Evolutionary conservation across 2,888 invertebrate genomes (phyloP), one percentile per base, ranked within the genome.

Genomic region (Metalampra italica): DNA sequence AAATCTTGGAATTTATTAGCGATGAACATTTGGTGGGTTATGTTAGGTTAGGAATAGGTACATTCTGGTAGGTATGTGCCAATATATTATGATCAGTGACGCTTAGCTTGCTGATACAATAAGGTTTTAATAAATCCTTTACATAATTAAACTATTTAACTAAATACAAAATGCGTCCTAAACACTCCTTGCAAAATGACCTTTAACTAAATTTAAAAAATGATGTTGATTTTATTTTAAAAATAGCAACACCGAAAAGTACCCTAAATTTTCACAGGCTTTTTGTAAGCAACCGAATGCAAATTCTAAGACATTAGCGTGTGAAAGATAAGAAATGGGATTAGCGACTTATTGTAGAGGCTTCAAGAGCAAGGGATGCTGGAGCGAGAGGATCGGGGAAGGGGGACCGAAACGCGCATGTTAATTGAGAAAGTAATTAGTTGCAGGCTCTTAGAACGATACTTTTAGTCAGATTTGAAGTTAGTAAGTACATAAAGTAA

Each of bases 271-370:
- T 50, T 64, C 62, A 48, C 56, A 52, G 57, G 67, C 68, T 79
- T 76, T 78, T 75, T 68, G 68, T 68, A 64, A 73, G 68, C 64
- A 72, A 66, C 68, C 57, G 57, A 74, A 89, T 88, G 87, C 85
- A 83, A 89, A 88, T 89, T 66, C 63, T 50, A 66, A 75, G 82
- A 81, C 88, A 85, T 89, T 89, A 87, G 82, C 78, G 78, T 64
- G 75, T 71, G 67, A 67, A 75, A 80, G 87, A 88, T 88, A 87
- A 88, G 84, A 78, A 80, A 75, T 71, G 66, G 87, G 85, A 87
- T 87, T 87, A 87, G 65, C 55, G 68, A 65, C 68, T 77, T 75
- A 76, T 70, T 68, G 75, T 65, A 5, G 55, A 56, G 54, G 54
- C 52, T 52, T 55, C 48, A 45, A 48, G 55, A 55, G 45, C 4